Evolutionary conservation across 2,797 vertebrate genomes (phyloP), one percentile per base, ranked within the genome.

Genomic region (Chelidonichthys spinosus): DNA sequence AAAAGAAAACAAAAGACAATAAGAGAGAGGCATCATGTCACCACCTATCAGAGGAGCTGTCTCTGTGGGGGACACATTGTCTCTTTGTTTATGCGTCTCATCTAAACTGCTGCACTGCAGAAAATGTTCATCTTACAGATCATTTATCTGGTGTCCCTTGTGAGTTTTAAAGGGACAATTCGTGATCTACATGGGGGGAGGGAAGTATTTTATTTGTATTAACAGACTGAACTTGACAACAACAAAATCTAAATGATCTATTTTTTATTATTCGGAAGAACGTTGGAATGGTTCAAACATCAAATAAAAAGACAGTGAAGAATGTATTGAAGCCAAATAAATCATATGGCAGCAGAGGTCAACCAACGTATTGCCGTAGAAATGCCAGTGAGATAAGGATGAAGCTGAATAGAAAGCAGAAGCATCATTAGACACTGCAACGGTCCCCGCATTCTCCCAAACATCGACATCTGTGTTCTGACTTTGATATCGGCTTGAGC

Each of bases 1-100:
- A 87, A 84, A 81, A 82, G 83, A 76, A 84, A 81, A 89, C 78
- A 87, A 84, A 86, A 90, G 74, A 81, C 70, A 86, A 81, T 86
- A 67, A 77, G 49, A 74, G 71, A 76, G 78, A 76, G 74, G 33
- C 49, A 74, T 87, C 83, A 83, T 54, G 52, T 83, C 81, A 77
- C 43, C 76, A 69, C 69, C 77, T 79, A 81, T 90, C 87, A 86
- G 71, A 78, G 76, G 76, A 83, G 74, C 67, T 69, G 83, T 74
- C 78, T 90, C 88, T 76, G 72, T 43, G 60, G 86, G 68, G 74
- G 63, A 81, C 69, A 35, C 71, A 76, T 85, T 80, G 75, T 85
- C 75, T 78, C 78, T 82, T 82, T 81, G 85, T 91, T 88, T 90
- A 81, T 78, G 64, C 54, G 68, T 50, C 69, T 86, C 75, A 44